phyloP scores from a whole-genome alignment of 2,113 vertebrate species.

The Laticauda colubrina region DNA sequence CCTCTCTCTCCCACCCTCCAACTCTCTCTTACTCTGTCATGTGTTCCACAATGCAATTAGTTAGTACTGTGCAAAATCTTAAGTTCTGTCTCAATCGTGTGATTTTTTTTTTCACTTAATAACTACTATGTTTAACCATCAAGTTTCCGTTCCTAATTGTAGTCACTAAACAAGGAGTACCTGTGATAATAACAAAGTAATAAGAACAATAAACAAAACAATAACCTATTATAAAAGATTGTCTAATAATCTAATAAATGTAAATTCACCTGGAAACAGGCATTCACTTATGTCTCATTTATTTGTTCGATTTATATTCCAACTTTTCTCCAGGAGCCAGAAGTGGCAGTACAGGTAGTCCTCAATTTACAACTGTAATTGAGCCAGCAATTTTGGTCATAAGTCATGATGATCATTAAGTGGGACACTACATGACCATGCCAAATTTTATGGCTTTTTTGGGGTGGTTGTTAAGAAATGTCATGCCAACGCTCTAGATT shows the following conservation, averaged over 20 bases:
- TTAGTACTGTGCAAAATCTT: neutral
- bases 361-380: neutral
- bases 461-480: neutral
- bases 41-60: neutral
- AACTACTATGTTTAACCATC: neutral
- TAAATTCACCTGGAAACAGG: neutral
- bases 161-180: neutral
- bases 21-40: neutral
- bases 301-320: neutral
- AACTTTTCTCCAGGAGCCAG: neutral
- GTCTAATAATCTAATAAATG: neutral
- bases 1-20: neutral
- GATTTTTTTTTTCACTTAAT: neutral
- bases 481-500: neutral
- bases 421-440: neutral
- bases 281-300: neutral
- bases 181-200: neutral
- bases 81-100: neutral
- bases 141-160: neutral
- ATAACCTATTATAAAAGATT: neutral
- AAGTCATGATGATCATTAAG: neutral
- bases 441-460: neutral
- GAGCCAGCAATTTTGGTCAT: neutral
- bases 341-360: neutral
- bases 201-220: neutral